Percentiles rank a stretch among this genome's conserved stretches.
phyloP scores from a whole-genome alignment of 2,113 vertebrate genomes.

The Trichomycterus rosablanca region DNA sequence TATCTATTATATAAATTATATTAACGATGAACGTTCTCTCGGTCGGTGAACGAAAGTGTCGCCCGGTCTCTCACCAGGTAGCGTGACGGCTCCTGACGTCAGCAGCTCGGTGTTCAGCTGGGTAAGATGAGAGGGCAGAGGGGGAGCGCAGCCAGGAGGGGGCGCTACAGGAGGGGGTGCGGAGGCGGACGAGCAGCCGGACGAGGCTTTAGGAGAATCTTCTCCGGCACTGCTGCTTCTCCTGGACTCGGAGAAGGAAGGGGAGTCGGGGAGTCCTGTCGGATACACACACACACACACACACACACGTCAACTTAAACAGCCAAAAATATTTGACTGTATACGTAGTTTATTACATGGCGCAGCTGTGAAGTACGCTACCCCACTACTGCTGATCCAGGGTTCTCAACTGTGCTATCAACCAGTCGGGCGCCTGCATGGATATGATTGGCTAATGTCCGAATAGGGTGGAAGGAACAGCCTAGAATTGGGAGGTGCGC shows the following conservation, averaged over 20 bases:
- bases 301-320: no score
- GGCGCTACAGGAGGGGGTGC: slow-evolving; percentile 14
- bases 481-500: no score
- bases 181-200: slow-evolving; percentile 39
- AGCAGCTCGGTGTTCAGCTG: slow-evolving; percentile 69
- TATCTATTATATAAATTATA: no score
- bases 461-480: no score
- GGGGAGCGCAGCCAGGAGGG: slow-evolving; percentile 25
- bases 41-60: neutral
- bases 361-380: no score
- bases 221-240: slow-evolving; percentile 48
- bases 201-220: slow-evolving; percentile 47
- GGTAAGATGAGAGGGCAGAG: slow-evolving; percentile 54
- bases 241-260: slow-evolving; percentile 20
- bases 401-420: no score
- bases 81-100: slow-evolving; percentile 62
- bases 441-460: no score
- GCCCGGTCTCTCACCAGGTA: slow-evolving; percentile 64
- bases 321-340: no score
- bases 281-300: slow-evolving; percentile 18
- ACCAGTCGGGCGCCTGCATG: no score
- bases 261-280: slow-evolving; percentile 47
- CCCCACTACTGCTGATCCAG: no score
- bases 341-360: no score
- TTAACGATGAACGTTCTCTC: no score